These are phyloP conservation scores for Cryptus armator DNA, from an alignment of 2,888 invertebrate species.

Conservation along the genomic window DNA sequence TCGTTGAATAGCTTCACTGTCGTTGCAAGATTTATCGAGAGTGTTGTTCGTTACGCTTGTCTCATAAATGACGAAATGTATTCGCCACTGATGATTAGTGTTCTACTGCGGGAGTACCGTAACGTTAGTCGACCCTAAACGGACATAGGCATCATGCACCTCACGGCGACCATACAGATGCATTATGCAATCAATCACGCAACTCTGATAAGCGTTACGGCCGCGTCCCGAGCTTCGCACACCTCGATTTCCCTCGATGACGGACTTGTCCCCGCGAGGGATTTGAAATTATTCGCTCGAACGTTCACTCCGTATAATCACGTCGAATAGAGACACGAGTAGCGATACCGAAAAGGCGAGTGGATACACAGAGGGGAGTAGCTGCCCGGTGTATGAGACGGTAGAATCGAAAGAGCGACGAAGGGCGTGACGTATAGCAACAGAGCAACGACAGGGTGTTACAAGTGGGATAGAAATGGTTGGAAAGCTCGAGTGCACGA, in stretches of 20 bases:
- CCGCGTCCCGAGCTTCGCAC: slow-evolving; percentile 26
- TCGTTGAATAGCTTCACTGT: not conserved
- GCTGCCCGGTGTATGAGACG: slow-evolving; percentile 1
- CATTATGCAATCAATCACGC: slow-evolving; percentile 70
- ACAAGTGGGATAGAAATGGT: slow-evolving; percentile 31
- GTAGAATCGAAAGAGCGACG: slow-evolving; percentile 28
- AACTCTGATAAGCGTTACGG: slow-evolving; percentile 63
- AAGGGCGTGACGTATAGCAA: slow-evolving; percentile 21
- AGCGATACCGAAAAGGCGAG: not conserved
- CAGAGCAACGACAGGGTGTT: slow-evolving; percentile 12
- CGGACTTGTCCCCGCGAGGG: slow-evolving; percentile 14
- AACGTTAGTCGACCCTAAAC: not conserved
- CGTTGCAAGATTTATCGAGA: not conserved
- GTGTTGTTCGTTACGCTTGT: not conserved
- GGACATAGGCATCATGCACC: not conserved
- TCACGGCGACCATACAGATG: slow-evolving; percentile 1
- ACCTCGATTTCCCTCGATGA: slow-evolving; percentile 47
- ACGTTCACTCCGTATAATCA: slow-evolving; percentile 11
- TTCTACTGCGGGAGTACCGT: not conserved
- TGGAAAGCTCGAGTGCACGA: slow-evolving; percentile 39
- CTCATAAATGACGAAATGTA: slow-evolving; percentile 1
- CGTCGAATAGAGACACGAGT: slow-evolving; percentile 28
- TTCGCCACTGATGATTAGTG: slow-evolving; percentile 8
- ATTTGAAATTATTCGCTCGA: slow-evolving; percentile 9
- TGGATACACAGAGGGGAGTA: not conserved